Evolutionary conservation across 2,888 invertebrate species (phyloP).

Genomic region (Drosophila ustulata): DNA sequence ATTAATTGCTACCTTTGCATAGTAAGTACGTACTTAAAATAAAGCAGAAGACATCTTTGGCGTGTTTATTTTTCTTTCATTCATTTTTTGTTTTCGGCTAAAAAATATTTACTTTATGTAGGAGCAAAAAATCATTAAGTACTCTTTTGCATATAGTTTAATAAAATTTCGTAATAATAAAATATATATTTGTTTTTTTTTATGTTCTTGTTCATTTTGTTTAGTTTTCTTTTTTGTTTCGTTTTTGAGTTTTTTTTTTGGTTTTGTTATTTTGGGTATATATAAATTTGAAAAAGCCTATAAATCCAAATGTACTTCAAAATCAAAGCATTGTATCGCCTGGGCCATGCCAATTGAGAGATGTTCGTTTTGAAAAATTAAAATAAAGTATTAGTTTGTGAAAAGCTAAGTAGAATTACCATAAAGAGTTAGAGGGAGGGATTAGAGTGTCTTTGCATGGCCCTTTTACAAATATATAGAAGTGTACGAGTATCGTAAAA

Average conservation of each 20-base stretch:
- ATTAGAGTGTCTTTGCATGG: slow-evolving; percentile 22
- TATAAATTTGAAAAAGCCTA: slow-evolving; percentile 79
- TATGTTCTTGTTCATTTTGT: slow-evolving; percentile 34
- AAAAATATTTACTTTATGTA: slow-evolving; percentile 56
- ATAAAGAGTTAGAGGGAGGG: background rate
- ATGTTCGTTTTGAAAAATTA: slow-evolving; percentile 19
- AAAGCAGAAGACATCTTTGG: slow-evolving; percentile 80
- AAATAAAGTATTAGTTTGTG: slow-evolving; percentile 29
- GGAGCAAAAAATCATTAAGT: slow-evolving; percentile 74
- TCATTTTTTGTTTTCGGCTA: slow-evolving; percentile 37
- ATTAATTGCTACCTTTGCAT: slow-evolving; percentile 38
- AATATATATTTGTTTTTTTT: slow-evolving; percentile 67
- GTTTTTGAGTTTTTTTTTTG: slow-evolving; percentile 17
- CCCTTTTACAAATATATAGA: slow-evolving; percentile 19
- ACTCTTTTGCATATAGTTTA: slow-evolving; percentile 69
- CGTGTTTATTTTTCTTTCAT: slow-evolving; percentile 52
- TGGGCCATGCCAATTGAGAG: slow-evolving; percentile 50
- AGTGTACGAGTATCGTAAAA: slow-evolving; percentile 42
- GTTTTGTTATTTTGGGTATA: slow-evolving; percentile 40
- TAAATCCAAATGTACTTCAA: slow-evolving; percentile 64
- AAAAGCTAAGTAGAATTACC: slow-evolving; percentile 23
- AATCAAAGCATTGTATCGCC: slow-evolving; percentile 62
- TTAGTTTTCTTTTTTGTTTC: slow-evolving; percentile 33
- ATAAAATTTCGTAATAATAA: slow-evolving; percentile 75
- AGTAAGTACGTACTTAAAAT: slow-evolving; percentile 65